A percentile compares a stretch with the other conserved stretches of the same genome.
phyloP scores from a whole-genome alignment of 2,113 vertebrate species.

The Cebus imitator region DNA sequence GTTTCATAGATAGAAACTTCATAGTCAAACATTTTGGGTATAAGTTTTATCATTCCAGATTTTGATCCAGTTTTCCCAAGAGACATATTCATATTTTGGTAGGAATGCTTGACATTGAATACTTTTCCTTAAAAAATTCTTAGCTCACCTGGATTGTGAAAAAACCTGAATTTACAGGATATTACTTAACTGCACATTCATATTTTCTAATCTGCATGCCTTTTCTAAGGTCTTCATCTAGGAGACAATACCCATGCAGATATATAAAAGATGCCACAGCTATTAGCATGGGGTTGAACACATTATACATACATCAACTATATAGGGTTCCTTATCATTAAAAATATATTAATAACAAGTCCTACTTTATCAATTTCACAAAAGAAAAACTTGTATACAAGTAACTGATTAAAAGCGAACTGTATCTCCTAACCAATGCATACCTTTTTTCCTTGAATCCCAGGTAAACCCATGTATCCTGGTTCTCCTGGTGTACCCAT shows the following conservation, averaged over 20 bases:
- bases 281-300: not conserved
- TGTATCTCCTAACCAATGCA: not conserved
- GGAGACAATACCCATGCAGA: not conserved
- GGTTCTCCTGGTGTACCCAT: conserved; percentile 88
- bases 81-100: not conserved
- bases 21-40: not conserved
- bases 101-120: not conserved
- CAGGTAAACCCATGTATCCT: conserved; percentile 93
- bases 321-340: not conserved
- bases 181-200: not conserved
- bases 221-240: not conserved
- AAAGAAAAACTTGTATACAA: conserved; percentile 18
- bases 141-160: not conserved
- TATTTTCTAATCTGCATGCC: not conserved
- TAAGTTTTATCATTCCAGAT: not conserved
- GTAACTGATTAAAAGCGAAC: not conserved
- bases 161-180: not conserved
- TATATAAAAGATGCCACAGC: not conserved
- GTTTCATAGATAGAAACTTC: not conserved
- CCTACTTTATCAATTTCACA: not conserved
- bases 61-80: not conserved
- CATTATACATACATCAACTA: not conserved
- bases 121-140: not conserved
- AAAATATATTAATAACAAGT: not conserved
- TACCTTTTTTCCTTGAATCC: conserved; percentile 91